Conservation (phyloP, 2,113 vertebrate species). For the Poecilia latipinna region DNA sequence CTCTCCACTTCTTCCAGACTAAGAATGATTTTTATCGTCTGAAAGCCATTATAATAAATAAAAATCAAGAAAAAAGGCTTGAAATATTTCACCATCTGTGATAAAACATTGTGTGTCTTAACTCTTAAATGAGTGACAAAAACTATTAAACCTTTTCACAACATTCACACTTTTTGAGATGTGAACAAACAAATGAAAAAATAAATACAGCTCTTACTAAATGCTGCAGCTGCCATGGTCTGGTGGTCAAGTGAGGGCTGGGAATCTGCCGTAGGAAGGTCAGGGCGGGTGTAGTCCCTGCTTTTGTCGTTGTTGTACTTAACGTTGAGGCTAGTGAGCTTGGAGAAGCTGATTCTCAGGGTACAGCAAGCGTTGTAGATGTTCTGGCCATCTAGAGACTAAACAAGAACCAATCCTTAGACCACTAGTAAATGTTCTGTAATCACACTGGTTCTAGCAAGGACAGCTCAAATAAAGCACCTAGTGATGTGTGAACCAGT, state of each 20-base stretch:
- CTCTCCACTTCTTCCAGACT: too few relatives aligned
- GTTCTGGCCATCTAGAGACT: slow-evolving; percentile 97
- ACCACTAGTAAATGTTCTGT: not conserved
- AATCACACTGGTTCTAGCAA: not conserved
- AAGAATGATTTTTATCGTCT: too few relatives aligned
- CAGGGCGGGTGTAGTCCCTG: slow-evolving; percentile 94
- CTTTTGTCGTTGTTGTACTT: slow-evolving; percentile 99
- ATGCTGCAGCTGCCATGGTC: slow-evolving; percentile 91
- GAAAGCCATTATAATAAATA: too few relatives aligned
- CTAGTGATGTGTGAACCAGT: not conserved
- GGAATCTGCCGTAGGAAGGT: slow-evolving; percentile 91
- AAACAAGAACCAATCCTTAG: not conserved
- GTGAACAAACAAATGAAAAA: not conserved
- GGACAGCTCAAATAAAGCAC: not conserved
- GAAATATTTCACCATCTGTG: too few relatives aligned
- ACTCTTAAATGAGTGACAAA: too few relatives aligned
- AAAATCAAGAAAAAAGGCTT: too few relatives aligned
- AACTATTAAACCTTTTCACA: not conserved
- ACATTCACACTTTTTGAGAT: not conserved
- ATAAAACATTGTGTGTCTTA: too few relatives aligned
- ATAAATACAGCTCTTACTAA: slow-evolving; percentile 76
- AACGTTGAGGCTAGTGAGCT: slow-evolving; percentile 97
- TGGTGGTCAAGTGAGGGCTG: slow-evolving; percentile 90
- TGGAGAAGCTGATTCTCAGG: slow-evolving; percentile 95
- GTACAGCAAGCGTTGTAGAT: slow-evolving; percentile 99